A percentile compares a stretch with the other conserved stretches of the same genome.
Conservation (phyloP, 1,140 invertebrate genomes). For the Eciton burchellii region DNA sequence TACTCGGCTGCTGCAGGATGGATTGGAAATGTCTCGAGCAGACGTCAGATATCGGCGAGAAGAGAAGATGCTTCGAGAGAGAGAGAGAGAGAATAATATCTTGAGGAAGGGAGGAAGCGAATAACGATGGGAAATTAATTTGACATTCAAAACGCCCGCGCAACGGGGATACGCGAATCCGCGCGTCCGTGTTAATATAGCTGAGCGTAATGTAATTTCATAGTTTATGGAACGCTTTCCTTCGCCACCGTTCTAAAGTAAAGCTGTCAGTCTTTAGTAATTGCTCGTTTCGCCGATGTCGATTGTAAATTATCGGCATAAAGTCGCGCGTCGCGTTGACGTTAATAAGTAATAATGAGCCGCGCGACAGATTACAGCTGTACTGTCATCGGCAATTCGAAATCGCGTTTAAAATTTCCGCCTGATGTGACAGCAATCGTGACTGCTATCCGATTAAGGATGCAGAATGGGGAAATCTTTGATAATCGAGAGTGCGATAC, state of each 20-base stretch:
- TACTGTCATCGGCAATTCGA: conserved; percentile 48
- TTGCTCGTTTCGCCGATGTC: conserved; percentile 1
- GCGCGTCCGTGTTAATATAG: background rate
- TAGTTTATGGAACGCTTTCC: background rate
- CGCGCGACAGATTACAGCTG: conserved; percentile 41
- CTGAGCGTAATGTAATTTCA: background rate
- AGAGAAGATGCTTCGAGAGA: too few relatives aligned
- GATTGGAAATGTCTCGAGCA: background rate
- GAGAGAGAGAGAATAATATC: too few relatives aligned
- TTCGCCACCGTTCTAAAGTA: background rate
- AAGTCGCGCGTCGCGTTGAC: conserved; percentile 19
- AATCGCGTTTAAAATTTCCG: conserved; percentile 31
- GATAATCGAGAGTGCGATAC: conserved; percentile 22
- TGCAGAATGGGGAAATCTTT: conserved; percentile 49
- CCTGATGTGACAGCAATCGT: conserved; percentile 40
- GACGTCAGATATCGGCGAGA: too few relatives aligned
- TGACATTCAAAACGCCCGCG: too few relatives aligned
- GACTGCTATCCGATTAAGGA: conserved; percentile 41
- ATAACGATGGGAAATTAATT: too few relatives aligned
- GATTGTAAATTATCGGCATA: background rate
- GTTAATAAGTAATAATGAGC: conserved; percentile 41
- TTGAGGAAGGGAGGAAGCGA: too few relatives aligned
- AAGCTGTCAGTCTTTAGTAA: conserved; percentile 30
- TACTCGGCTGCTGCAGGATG: background rate
- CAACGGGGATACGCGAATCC: too few relatives aligned